Evolutionary conservation across 92 coral and sea anemone species (phyloP), one percentile per base, ranked within the genome.

Genomic region (Epizoanthus illoricatus): DNA sequence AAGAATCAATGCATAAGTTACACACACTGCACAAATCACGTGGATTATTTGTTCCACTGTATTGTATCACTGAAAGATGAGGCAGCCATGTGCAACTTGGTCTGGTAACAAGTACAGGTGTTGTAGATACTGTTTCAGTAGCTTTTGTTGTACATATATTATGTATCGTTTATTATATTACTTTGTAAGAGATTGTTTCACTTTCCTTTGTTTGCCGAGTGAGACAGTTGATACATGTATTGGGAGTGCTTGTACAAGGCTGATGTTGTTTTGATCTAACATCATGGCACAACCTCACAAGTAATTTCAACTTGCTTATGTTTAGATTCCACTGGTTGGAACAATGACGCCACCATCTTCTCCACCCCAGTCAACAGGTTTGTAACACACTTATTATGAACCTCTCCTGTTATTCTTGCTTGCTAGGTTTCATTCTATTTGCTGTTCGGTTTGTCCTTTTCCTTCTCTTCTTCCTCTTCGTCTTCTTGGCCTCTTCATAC

Each of bases 261-360:
- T 7, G 36, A 7, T 7, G 62, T 17, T 42, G 60, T 8, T n/a
- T n/a, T 7, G 63, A n/a, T 39, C 69, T 28, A 8, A 15, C 13
- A 11, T 40, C 16, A 47, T 11, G 24, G 67, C 56, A 52, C 56
- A 52, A 10, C 7, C 52, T 2, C 56, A 9, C 56, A 2, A 52
- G 43, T 15, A 12, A 7, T 20, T 43, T 78, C 5, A 18, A 8
- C 11, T 13, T 78, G 23, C 56, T 64, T 21, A 18, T 63, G 21
- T 67, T 4, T 52, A 89, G 92, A 81, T 89, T 74, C 92, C 92
- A 75, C 89, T 89, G 15, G 78, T 81, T 81, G 92, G 92, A 74
- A 43, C 67, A 28, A 65, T 79, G 3, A 58, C 79, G 0, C 83
- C 86, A 0, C 84, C 92, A 0, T 69, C 89, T 2, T 68, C 89